Base-by-base conservation (phyloP, 2,888 invertebrate species). In the Dysmachus trigonus region DNA sequence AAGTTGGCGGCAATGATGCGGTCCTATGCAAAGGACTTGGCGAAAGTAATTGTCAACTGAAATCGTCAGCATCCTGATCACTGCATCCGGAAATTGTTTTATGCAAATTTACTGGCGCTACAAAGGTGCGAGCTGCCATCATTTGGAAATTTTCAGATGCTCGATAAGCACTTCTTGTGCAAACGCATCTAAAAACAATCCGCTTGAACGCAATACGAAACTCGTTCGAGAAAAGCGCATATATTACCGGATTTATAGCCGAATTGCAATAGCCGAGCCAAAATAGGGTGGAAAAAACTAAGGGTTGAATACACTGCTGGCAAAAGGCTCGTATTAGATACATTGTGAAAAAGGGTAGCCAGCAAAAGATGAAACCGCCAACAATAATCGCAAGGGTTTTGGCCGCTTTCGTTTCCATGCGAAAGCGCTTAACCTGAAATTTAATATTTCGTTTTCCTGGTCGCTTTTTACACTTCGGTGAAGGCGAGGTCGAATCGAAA, bases 201-300 rank as follows among this genome's bases (percentile, higher is more conserved):
- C 96, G 95, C 92, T 97, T 97, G 93, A 98, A 98, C 76, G 98
- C 98, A 90, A 96, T 97, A 88, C 98, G 95, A 93, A 98, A 98
- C 92, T 98, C 98, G 91, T 97, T 96, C 79, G 98, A 97, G 93
- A 98, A 98, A 87, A 98, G 94, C 1, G 98, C 98, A 92, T 98
- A 98, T 88, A 98, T 98, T 89, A 97, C 95, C 0, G 98, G 98
- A 91, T 98, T 99, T 89, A 98, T 96, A 53, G 98, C 98, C 3
- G 98, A 98, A 92, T 99, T 99, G 93, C 98, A 98, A 92, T 99
- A 99, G 8, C 99, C 99, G 85, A 99, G 94, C 98, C 99, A 99
- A 93, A 99, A 98, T 62, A 98, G 94, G 73, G 98, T 95, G 22
- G 97, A 97, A 93, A 98, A 98, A 85, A 98, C 94, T 82, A 97